Evolutionary conservation across 2,113 vertebrate genomes (phyloP).

Genomic region (Cavia porcellus): DNA sequence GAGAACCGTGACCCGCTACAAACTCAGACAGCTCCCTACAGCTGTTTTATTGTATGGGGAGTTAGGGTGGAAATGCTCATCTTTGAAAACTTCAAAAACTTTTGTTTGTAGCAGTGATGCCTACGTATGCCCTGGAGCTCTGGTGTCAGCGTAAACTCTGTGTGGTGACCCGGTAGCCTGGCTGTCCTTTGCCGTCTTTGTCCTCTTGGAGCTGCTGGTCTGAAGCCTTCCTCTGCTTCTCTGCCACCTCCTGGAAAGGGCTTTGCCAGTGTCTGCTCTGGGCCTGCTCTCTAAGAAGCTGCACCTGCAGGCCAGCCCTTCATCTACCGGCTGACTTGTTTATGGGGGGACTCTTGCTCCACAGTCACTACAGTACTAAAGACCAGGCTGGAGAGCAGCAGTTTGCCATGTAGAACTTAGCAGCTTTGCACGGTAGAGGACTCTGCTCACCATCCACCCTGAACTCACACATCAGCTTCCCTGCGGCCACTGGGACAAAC

Average conservation of each 20-base stretch:
- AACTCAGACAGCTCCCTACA: neutral
- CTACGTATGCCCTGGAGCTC: neutral
- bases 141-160: neutral
- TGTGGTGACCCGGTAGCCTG: neutral
- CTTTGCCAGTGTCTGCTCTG: neutral
- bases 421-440: neutral
- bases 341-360: neutral
- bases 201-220: neutral
- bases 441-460: neutral
- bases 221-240: neutral
- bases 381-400: neutral
- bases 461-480: neutral
- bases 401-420: neutral
- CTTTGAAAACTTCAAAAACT: neutral
- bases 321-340: neutral
- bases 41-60: neutral
- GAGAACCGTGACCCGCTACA: neutral
- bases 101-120: neutral
- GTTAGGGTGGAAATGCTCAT: neutral
- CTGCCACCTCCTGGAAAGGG: neutral
- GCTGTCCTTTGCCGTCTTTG: neutral
- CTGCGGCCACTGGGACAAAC: neutral
- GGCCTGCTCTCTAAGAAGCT: neutral
- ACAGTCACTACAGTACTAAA: neutral
- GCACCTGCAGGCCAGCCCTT: accelerated